phyloP scores from a whole-genome alignment of 2,888 invertebrate genomes.

The Eilema caniola region DNA sequence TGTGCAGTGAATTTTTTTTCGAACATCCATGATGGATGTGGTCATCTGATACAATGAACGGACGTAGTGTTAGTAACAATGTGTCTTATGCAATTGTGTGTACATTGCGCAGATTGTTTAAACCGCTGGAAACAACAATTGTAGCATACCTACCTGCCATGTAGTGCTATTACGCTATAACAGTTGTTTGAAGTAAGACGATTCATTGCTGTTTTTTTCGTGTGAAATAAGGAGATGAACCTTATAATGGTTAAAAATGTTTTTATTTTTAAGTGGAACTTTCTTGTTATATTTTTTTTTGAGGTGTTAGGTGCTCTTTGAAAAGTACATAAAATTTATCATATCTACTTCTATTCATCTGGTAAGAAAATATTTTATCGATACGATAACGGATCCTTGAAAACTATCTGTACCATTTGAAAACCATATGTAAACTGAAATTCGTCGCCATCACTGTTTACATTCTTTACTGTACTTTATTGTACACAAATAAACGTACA shows the following conservation, averaged over 20 bases:
- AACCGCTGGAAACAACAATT: not conserved
- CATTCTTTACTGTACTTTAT: not conserved
- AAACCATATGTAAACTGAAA: too few relatives aligned
- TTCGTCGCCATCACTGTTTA: too few relatives aligned
- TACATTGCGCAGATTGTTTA: not conserved
- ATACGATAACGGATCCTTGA: too few relatives aligned
- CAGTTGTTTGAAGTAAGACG: not conserved
- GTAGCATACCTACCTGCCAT: not conserved
- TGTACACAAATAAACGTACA: not conserved
- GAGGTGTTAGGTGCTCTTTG: too few relatives aligned
- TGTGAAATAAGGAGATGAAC: not conserved
- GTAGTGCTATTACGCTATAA: not conserved
- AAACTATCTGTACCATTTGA: too few relatives aligned
- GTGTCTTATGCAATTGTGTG: not conserved
- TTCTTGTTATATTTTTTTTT: too few relatives aligned
- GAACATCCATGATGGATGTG: not conserved
- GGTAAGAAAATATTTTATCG: too few relatives aligned
- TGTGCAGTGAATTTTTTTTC: not conserved
- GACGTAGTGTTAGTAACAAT: not conserved
- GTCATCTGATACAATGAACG: slow-evolving; percentile 6
- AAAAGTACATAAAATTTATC: too few relatives aligned
- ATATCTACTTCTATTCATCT: too few relatives aligned
- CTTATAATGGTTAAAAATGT: too few relatives aligned
- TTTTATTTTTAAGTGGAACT: too few relatives aligned
- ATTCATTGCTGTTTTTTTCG: not conserved